Evolutionary conservation across 2,888 invertebrate species (phyloP).

Genomic region (Lydus trimaculatus): DNA sequence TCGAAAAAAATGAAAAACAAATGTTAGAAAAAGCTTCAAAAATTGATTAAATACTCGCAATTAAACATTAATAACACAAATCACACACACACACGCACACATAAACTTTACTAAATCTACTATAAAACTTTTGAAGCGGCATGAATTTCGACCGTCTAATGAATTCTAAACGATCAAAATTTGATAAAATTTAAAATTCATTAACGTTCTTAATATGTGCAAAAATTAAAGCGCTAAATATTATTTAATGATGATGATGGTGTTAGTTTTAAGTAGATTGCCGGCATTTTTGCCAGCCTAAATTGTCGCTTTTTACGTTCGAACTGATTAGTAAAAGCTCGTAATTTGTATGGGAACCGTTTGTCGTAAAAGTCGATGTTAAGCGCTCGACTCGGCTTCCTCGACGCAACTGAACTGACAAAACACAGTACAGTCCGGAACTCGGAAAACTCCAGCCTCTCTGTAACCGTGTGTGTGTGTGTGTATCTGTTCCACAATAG

Average conservation of each 20-base stretch:
- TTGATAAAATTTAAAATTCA: background rate
- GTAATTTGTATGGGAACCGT: constrained; percentile 11
- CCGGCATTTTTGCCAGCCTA: constrained; percentile 21
- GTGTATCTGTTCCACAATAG: constrained; percentile 25
- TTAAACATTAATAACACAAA: background rate
- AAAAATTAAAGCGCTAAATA: background rate
- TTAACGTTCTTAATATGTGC: background rate
- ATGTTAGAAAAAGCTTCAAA: background rate
- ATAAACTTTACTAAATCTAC: background rate
- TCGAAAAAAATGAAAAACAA: background rate
- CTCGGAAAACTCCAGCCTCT: constrained; percentile 31
- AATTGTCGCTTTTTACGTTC: background rate
- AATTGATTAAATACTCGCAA: background rate
- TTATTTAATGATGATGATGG: background rate
- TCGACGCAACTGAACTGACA: constrained; percentile 54
- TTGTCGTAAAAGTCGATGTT: constrained; percentile 33
- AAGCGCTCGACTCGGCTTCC: constrained; percentile 54
- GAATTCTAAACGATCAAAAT: background rate
- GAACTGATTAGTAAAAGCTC: background rate
- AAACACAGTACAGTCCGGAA: constrained; percentile 41
- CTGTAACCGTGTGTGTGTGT: background rate
- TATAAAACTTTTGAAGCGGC: background rate
- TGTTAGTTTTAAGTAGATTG: background rate
- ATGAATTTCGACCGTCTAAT: background rate
- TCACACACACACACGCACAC: background rate